Evolutionary conservation across 2,797 vertebrate species (phyloP), one percentile per base, ranked within the genome.

Genomic region (Arnoldichthys spilopterus): DNA sequence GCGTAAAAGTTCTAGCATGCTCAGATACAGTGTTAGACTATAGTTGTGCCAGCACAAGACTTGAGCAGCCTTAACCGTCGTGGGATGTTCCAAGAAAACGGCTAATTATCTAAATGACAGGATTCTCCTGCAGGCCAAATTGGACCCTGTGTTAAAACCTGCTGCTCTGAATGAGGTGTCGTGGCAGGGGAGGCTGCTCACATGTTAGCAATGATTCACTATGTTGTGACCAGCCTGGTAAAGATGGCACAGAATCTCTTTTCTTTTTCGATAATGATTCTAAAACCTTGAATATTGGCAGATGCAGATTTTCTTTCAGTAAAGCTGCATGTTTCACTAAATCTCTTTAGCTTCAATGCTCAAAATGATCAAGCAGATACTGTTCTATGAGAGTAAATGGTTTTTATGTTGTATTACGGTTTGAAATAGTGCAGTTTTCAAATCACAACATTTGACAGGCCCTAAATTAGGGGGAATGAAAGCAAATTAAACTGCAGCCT

Each of bases 41-140:
- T 28, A 49, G 43, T 24, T 1, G 16, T 16, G 26, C 26, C 45
- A 28, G 12, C 16, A 64, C 20, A 61, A 37, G 7, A 51, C 22
- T 28, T 24, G 2, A 59, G 3, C 40, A 62, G 53, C 9, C 43
- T 28, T 62, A 28, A 15, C 6, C 5, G 7, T 43, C 28, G 22
- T 63, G 47, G 47, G 13, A 51, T 43, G 45, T 51, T 63, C 1
- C 58, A 32, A 18, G 58, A 70, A 40, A 37, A 74, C 16, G 3
- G 51, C 15, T 77, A 37, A 69, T 63, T 71, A 70, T 22, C 53
- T 45, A 43, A 28, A 53, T 30, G 16, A 32, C 28, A 18, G 4
- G 20, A 32, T 54, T 45, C 22, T 54, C 26, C 24, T 16, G 59
- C 59, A 64, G 24, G 32, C 32, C 22, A 13, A 56, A 18, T 15